Conservation (phyloP, 2,797 vertebrate genomes). For the Benthosema pterotum region DNA sequence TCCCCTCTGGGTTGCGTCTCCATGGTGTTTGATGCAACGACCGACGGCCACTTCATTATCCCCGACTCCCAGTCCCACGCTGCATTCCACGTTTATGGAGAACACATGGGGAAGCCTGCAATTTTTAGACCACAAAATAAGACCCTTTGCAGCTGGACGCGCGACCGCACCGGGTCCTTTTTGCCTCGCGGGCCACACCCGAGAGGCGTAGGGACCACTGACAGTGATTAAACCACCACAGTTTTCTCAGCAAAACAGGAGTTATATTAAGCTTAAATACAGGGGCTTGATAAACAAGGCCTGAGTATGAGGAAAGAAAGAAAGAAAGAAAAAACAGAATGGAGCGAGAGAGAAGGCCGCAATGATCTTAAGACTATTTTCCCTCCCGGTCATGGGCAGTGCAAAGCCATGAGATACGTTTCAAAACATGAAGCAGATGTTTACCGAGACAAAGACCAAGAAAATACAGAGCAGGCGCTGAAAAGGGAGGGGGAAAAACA, state of each 20-base stretch:
- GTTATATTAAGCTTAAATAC: conserved; percentile 91
- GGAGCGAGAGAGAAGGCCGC: conserved; percentile 75
- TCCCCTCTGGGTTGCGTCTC: conserved; percentile 39
- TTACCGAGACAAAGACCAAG: conserved; percentile 78
- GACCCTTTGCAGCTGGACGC: conserved; percentile 84
- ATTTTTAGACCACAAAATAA: conserved; percentile 88
- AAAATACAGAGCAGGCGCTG: conserved; percentile 47
- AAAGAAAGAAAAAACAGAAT: conserved; percentile 75
- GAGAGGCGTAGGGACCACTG: conserved; percentile 84
- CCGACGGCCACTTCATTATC: conserved; percentile 83
- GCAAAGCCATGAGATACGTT: conserved; percentile 74
- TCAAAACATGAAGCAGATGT: conserved; percentile 83
- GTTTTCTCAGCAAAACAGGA: conserved; percentile 87
- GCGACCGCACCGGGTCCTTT: conserved; percentile 81
- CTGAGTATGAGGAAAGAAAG: conserved; percentile 56
- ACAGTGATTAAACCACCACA: conserved; percentile 84
- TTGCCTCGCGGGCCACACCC: conserved; percentile 77
- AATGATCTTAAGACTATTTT: conserved; percentile 80
- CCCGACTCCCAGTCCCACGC: conserved; percentile 83
- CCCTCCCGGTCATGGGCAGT: conserved; percentile 76
- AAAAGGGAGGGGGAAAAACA: conserved; percentile 23
- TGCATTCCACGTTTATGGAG: conserved; percentile 84
- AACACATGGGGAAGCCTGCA: conserved; percentile 83
- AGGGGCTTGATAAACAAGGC: conserved; percentile 88
- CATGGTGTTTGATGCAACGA: conserved; percentile 82